These are phyloP conservation scores for Mayetiola destructor DNA, from an alignment of 2,888 invertebrate species.

Conservation along the genomic window DNA sequence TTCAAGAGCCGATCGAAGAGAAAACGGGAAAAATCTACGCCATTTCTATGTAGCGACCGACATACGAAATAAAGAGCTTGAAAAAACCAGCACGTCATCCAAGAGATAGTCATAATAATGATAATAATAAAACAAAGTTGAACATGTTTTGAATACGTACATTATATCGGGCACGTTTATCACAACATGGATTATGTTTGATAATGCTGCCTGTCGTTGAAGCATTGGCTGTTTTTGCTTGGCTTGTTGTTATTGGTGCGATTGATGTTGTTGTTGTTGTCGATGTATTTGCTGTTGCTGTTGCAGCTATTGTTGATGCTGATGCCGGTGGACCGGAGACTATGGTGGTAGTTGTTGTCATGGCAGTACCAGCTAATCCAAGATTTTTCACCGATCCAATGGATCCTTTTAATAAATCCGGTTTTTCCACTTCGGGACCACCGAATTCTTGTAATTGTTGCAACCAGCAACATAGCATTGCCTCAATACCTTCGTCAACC, in stretches of 20 bases:
- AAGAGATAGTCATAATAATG: background rate
- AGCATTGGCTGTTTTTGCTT: background rate
- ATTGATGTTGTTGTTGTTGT: background rate
- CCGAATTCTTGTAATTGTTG: constrained; percentile 73
- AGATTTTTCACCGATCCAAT: constrained; percentile 47
- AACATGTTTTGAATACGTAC: constrained; percentile 37
- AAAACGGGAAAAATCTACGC: background rate
- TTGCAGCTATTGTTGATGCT: background rate
- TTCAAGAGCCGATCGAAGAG: no score
- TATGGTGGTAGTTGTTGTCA: background rate
- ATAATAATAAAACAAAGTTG: no score
- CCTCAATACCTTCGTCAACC: constrained; percentile 72
- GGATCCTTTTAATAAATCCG: constrained; percentile 67
- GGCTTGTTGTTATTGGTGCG: background rate
- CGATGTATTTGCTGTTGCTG: constrained; percentile 24
- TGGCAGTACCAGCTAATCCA: constrained; percentile 26
- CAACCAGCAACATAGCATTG: constrained; percentile 73
- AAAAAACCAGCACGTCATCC: background rate
- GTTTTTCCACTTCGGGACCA: constrained; percentile 68
- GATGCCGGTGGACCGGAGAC: background rate
- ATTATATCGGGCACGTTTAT: constrained; percentile 70
- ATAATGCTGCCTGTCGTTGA: constrained; percentile 39
- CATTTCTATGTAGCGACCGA: background rate
- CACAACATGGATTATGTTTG: constrained; percentile 44
- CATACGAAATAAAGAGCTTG: background rate